Percentiles rank a stretch among this genome's conserved stretches.
Conservation (phyloP, 1,140 invertebrate genomes). For the Drosophila pandora region DNA sequence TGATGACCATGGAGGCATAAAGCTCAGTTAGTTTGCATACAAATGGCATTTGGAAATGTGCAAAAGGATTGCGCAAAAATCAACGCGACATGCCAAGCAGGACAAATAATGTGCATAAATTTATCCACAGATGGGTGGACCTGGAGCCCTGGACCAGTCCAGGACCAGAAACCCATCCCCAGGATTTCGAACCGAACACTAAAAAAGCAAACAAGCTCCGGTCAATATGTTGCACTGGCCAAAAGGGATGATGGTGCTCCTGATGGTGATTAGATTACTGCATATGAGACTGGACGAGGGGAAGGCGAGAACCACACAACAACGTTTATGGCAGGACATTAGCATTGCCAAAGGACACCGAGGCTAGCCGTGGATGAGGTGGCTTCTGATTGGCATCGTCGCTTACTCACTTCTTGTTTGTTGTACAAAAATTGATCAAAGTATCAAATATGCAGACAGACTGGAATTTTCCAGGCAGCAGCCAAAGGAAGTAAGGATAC, state of each 20-base stretch:
- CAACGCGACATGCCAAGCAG: constrained; percentile 74
- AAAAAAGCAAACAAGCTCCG: constrained; percentile 42
- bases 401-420: constrained; percentile 35
- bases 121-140: constrained; percentile 50
- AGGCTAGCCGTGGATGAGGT: background rate
- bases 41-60: constrained; percentile 71
- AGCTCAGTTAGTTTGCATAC: constrained; percentile 73
- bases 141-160: constrained; percentile 2
- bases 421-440: constrained; percentile 63
- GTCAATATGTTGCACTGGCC: constrained; percentile 66
- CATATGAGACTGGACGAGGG: constrained; percentile 22
- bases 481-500: constrained; percentile 5
- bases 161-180: constrained; percentile 4
- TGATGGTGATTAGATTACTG: constrained; percentile 71
- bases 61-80: constrained; percentile 72
- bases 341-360: constrained; percentile 29
- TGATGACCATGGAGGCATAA: constrained; percentile 42
- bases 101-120: constrained; percentile 81
- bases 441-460: constrained; percentile 79
- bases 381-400: constrained; percentile 31
- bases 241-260: constrained; percentile 34
- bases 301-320: constrained; percentile 40
- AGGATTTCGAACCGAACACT: constrained; percentile 6
- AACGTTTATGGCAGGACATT: constrained; percentile 56
- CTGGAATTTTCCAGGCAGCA: constrained; percentile 54